Evolutionary conservation across 2,113 vertebrate genomes (phyloP), one percentile per base, ranked within the genome.

Genomic region (Mobula hypostoma): DNA sequence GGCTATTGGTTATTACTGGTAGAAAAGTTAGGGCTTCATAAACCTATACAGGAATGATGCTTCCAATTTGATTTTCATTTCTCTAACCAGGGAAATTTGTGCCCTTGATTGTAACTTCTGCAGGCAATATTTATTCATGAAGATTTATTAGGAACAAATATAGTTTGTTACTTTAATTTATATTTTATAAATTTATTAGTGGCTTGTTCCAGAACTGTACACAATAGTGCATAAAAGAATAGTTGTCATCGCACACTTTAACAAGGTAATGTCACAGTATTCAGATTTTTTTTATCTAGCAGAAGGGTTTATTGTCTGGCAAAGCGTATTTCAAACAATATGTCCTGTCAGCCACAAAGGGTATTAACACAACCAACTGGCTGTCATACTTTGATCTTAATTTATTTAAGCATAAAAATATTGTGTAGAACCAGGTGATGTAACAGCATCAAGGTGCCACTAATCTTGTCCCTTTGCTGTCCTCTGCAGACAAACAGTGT

Each of bases 381-480:
- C 36, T 92, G 66, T 92, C 90, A 92, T 19, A 92, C 70, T 72
- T 63, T 68, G 32, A 48, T 92, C 66, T 48, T 92, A 70, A 92
- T 72, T 92, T 92, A 92, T 92, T 72, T 40, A 92, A 70, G 70
- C 90, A 48, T 74, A 92, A 92, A 92, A 92, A 72, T 92, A 92
- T 92, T 92, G 68, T 92, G 90, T 92, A 27, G 90, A 32, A 72
- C 32, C 63, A 92, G 88, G 66, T 91, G 88, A 91, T 91, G 90
- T 36, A 24, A 72, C 48, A 56, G 40, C 70, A 72, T 74, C 90
- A 93, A 88, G 29, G 85, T 88, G 85, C 36, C 68, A 74, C 36
- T 56, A 93, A 93, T 93, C 66, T 32, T 48, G 40, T 40, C 36
- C 12, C 19, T 9, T 9, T 24, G 66, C 61, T 72, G 66, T 68